These are phyloP conservation scores for Dendrocincla fuliginosa DNA, from an alignment of 2,797 vertebrate genomes.

Conservation along the genomic window DNA sequence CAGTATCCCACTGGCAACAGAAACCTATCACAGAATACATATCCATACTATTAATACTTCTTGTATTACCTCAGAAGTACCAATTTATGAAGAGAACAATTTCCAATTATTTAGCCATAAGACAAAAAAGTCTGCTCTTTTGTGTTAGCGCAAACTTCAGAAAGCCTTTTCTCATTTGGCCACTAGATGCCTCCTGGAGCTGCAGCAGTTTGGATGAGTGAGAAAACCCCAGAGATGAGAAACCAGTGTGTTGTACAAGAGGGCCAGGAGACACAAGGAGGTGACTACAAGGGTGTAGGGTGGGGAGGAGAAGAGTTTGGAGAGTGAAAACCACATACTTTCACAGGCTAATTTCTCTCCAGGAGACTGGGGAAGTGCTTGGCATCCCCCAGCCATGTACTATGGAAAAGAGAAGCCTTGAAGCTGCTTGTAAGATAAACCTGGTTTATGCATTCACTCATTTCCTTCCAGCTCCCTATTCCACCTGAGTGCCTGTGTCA, in stretches of 20 bases:
- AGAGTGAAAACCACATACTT: background rate
- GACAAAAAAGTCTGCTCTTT: background rate
- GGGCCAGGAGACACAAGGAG: background rate
- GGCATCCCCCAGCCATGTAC: background rate
- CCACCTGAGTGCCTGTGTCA: background rate
- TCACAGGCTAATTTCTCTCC: background rate
- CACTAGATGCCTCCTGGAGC: background rate
- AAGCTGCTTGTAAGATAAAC: background rate
- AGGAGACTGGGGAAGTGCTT: background rate
- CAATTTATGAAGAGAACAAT: background rate
- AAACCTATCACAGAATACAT: background rate
- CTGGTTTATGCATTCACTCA: background rate
- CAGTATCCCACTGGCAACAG: background rate
- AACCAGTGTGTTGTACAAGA: background rate
- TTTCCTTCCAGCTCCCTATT: background rate
- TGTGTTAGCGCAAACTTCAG: background rate
- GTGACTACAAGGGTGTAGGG: background rate
- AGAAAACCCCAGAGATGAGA: background rate
- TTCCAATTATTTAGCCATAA: background rate
- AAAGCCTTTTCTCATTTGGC: background rate
- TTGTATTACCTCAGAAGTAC: background rate
- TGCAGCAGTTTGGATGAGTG: background rate
- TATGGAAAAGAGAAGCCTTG: background rate
- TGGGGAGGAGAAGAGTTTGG: background rate
- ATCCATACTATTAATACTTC: background rate